Base-by-base conservation (phyloP, 2,888 invertebrate genomes). In the Xestia rhomboidea region DNA sequence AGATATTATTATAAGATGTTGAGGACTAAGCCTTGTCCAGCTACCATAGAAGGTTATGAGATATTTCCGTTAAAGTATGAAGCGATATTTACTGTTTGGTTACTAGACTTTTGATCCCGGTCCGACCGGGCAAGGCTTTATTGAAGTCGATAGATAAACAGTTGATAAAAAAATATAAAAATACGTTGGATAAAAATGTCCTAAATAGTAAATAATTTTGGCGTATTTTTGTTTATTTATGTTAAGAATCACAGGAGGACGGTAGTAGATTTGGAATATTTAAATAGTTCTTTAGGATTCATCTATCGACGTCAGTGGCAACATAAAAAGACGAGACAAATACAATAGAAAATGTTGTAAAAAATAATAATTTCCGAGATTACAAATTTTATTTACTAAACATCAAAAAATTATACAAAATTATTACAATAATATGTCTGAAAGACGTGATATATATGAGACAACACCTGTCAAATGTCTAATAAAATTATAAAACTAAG, bases 61-160 rank as follows among this genome's bases (percentile, higher is more conserved):
- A 34, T 27, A 44, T 46, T 70, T 46, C 60, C 24, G 21, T 41
- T 62, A 49, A n/a, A 49, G 1, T 62, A 30, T 34, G n/a, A 44
- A 30, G n/a, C 6, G 27, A 71, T 63, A n/a, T 49, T 67, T 74
- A 30, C 57, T 15, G 30, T 38, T 54, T 41, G 77, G 15, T 49
- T 8, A 63, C 27, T 41, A 63, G 13, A 21, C 62, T 51, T 72
- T 68, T 46, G 41, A 73, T 76, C 60, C 34, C 46, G 30, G 34
- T 64, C 4, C 34, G 62, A 62, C 68, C 30, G 34, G 57, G 68
- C 68, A 84, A 84, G 76, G 75, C 62, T 75, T 41, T 21, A 64
- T 54, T 68, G 70, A 82, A 57, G 82, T 84, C 80, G 78, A 87
- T 84, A 86, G 79, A 87, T 71, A 76, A 83, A 76, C 72, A 73